Evolutionary conservation across 2,888 invertebrate species (phyloP), one percentile per base, ranked within the genome.

Genomic region (Choreutis nemorana): DNA sequence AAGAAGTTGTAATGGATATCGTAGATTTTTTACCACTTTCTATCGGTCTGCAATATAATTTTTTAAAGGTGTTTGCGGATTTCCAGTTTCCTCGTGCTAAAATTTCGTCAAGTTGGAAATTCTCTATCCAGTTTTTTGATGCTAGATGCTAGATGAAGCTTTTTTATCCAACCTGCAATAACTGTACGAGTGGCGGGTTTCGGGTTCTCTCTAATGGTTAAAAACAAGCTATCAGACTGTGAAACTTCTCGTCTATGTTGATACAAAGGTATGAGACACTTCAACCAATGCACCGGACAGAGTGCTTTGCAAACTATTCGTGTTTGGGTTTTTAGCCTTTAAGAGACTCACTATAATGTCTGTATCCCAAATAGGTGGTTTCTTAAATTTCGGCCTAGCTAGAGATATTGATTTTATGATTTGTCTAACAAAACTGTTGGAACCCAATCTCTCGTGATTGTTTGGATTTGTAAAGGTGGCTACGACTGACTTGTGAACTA

Each of bases 71-170:
- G 10, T 32, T 34, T 2, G 26, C 31, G 1, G 34, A 31, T 14
- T 29, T 31, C 46, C 43, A 46, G 23, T 44, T 44, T 34, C 2
- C 23, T 30, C 1, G 34, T 30, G 12, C 22, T 2, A 35, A 18
- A 20, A 45, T 39, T 2, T 44, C 40, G 9, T 44, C 42, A 10
- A 42, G 3, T 6, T 38, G 32, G 14, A 27, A 21, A 13, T 40
- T 38, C 2, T 41, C 32, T 1, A 31, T 9, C 40, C 40, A 47
- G 13, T 37, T 24, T 33, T 34, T n/a, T 1, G 44, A 46, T 3
- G 45, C 44, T 2, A 44, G 43, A 0, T 41, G 42, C 3, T 44
- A 37, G 1, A 44, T 26, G 3, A 40, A 12, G 9, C 44, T 44
- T 24, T 9, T 35, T 34, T 33, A 33, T 40, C 2, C 44, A 28